Evolutionary conservation across 2,888 invertebrate genomes (phyloP).

Genomic region (Acanthosoma haemorrhoidale): DNA sequence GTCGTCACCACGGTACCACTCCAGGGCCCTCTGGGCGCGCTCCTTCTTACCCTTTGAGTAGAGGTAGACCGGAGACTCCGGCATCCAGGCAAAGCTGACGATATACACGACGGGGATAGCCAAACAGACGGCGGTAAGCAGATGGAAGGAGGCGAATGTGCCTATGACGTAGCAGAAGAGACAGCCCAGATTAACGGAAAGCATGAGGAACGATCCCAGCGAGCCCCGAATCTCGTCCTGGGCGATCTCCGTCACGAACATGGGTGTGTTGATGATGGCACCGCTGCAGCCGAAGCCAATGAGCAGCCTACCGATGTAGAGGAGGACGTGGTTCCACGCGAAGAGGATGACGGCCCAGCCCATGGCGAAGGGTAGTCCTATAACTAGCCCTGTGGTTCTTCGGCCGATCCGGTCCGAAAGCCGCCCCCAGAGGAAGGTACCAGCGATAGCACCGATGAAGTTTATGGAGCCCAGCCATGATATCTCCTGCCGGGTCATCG

Average conservation of each 20-base stretch:
- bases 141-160: slow-evolving; percentile 49
- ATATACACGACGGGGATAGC: slow-evolving; percentile 50
- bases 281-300: slow-evolving; percentile 56
- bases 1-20: slow-evolving; percentile 43
- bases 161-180: slow-evolving; percentile 52
- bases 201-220: slow-evolving; percentile 55
- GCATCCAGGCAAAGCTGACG: slow-evolving; percentile 51
- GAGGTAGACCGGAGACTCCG: slow-evolving; percentile 57
- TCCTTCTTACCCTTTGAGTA: slow-evolving; percentile 47
- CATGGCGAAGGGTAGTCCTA: slow-evolving; percentile 52
- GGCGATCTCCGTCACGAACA: slow-evolving; percentile 61
- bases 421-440: slow-evolving; percentile 49
- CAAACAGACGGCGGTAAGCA: slow-evolving; percentile 52
- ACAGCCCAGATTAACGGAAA: slow-evolving; percentile 52
- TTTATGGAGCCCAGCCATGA: slow-evolving; percentile 55
- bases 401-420: slow-evolving; percentile 53
- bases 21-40: slow-evolving; percentile 47
- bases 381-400: slow-evolving; percentile 49
- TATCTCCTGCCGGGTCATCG: slow-evolving; percentile 50
- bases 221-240: slow-evolving; percentile 52
- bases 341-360: slow-evolving; percentile 56
- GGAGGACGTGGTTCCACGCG: slow-evolving; percentile 47
- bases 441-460: slow-evolving; percentile 53
- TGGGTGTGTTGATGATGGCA: slow-evolving; percentile 53
- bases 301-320: slow-evolving; percentile 54